Conservation (phyloP, 2,888 invertebrate species). For the Hybos culiciformis region DNA sequence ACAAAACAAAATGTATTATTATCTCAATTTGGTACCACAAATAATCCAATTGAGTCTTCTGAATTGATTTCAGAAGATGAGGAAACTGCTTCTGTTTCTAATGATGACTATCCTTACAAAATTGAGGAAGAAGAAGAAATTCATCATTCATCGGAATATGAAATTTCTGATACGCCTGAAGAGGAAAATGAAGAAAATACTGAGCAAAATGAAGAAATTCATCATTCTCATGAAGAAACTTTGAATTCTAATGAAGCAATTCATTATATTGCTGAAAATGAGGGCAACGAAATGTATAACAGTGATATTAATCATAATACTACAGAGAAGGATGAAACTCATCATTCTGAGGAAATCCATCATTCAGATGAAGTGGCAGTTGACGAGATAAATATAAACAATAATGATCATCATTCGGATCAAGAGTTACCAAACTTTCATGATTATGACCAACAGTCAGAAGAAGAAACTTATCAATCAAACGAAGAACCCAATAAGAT, state of each 20-base stretch:
- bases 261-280: no score
- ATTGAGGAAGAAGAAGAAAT: conserved; percentile 25
- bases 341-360: background rate
- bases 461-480: background rate
- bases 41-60: no score
- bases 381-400: background rate
- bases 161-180: background rate
- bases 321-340: background rate
- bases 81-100: background rate
- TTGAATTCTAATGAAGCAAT: background rate
- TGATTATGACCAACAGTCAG: background rate
- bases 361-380: background rate
- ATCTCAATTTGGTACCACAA: no score
- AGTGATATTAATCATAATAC: no score
- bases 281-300: no score
- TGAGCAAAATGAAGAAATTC: background rate
- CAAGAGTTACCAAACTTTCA: background rate
- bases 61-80: no score
- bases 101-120: conserved; percentile 31
- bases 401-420: no score
- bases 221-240: background rate
- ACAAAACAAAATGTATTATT: no score
- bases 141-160: no score
- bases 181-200: background rate
- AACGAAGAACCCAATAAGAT: background rate